Evolutionary conservation across 2,888 invertebrate genomes (phyloP), one percentile per base, ranked within the genome.

Genomic region (Eulithis testata): DNA sequence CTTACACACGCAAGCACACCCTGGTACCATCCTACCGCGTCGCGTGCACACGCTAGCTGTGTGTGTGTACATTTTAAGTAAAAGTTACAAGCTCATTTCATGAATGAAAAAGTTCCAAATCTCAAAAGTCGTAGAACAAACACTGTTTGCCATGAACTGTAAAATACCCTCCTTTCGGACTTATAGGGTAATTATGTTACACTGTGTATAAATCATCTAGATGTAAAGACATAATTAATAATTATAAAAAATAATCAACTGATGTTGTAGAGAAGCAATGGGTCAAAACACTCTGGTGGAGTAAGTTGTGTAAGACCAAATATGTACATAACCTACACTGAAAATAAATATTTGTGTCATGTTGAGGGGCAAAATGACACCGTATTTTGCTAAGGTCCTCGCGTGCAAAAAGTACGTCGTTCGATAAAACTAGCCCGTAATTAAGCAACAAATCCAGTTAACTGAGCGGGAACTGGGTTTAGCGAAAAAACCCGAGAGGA

Each of bases 361-460:
- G 62, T 50, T 27, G 61, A 60, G 27, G 45, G 27, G 31, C 49
- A 54, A 64, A 69, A 66, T 64, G 53, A 21, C n/a, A 61, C 40
- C 53, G 58, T 63, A 50, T 65, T 71, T 60, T 67, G 53, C 40
- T 56, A 51, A 64, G 66, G 71, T 65, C 43, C 55, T 63, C 50
- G 60, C 60, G 57, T 61, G 57, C 49, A 63, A 60, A 67, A 69
- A 69, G 63, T 63, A 68, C 68, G 53, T 51, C 58, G 53, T 63
- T 53, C 56, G 61, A 54, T 66, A 50, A 55, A 67, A 59, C 63
- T 64, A 63, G 65, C 62, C 61, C 57, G 66, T 67, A 73, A 73
- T 73, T 71, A 70, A 70, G 66, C 69, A 68, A 69, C 67, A 68
- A 70, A 71, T 71, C 69, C 70, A 69, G 71, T 70, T 70, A 65